These are phyloP conservation scores for Pteronura brasiliensis DNA, from an alignment of 2,113 vertebrate species.

Conservation along the genomic window DNA sequence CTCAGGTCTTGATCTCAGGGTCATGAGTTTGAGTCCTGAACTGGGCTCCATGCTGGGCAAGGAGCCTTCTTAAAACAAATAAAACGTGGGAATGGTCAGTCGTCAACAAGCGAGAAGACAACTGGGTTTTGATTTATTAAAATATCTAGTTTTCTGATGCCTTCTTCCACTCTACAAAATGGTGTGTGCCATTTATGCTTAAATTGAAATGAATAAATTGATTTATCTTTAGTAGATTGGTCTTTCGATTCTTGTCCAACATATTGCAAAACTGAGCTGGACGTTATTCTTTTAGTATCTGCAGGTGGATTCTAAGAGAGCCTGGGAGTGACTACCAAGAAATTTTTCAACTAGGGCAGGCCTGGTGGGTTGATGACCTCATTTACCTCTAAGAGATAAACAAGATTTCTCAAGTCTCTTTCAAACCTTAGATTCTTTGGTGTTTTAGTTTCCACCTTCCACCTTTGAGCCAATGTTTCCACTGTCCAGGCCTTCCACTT, in stretches of 20 bases:
- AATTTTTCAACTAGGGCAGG: not conserved
- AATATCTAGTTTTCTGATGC: not conserved
- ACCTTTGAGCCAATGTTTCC: not conserved
- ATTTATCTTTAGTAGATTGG: not conserved
- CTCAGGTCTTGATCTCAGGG: not conserved
- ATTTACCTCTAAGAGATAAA: not conserved
- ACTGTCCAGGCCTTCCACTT: not conserved
- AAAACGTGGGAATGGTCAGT: not conserved
- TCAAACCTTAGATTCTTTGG: not conserved
- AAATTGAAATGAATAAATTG: not conserved
- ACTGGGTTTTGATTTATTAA: not conserved
- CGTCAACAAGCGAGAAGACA: not conserved
- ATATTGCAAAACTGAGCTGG: not conserved
- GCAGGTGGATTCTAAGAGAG: not conserved
- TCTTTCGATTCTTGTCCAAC: not conserved
- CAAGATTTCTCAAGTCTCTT: not conserved
- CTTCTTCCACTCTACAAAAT: not conserved
- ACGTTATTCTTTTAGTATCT: not conserved
- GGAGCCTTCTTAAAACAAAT: not conserved
- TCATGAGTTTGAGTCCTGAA: not conserved
- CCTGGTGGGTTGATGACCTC: not conserved
- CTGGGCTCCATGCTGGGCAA: not conserved
- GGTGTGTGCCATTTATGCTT: not conserved
- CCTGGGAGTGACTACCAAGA: not conserved
- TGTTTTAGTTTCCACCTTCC: not conserved